Percentiles rank a stretch among this genome's conserved stretches.
Evolutionary conservation across 2,113 vertebrate species (phyloP).

Genomic region (Nettapus auritus): DNA sequence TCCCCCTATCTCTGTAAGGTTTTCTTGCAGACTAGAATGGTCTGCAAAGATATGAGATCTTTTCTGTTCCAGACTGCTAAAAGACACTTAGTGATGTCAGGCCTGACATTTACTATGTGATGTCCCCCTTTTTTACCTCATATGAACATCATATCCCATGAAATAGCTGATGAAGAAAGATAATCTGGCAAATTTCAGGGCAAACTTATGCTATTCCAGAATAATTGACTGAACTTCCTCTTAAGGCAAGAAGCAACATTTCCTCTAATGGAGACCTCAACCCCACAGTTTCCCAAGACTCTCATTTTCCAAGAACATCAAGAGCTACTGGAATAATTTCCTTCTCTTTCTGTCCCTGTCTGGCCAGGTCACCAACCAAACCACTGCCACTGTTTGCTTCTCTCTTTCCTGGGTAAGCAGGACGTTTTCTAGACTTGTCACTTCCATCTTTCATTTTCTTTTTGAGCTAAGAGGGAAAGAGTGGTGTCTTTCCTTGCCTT

Average conservation of each 20-base stretch:
- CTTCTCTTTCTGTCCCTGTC: not conserved
- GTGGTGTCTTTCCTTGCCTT: not conserved
- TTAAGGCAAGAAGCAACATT: not conserved
- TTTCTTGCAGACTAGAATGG: not conserved
- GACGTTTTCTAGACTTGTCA: not conserved
- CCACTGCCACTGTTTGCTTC: not conserved
- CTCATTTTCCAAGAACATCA: not conserved
- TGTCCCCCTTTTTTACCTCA: not conserved
- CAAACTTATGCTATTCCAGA: not conserved
- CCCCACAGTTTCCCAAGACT: not conserved
- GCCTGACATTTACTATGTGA: not conserved
- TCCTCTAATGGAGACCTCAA: not conserved
- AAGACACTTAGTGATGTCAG: not conserved
- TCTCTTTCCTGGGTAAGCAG: not conserved
- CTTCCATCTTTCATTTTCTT: not conserved
- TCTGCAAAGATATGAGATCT: too few species aligned
- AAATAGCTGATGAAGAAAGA: not conserved
- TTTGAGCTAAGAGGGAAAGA: not conserved
- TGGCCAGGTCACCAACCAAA: not conserved
- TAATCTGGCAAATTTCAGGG: not conserved
- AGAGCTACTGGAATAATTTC: not conserved
- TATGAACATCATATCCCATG: not conserved
- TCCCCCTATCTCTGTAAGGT: not conserved
- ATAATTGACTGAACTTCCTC: not conserved
- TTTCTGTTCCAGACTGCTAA: not conserved